Evolutionary conservation across 2,888 invertebrate genomes (phyloP).

Genomic region (Dolomedes plantarius): DNA sequence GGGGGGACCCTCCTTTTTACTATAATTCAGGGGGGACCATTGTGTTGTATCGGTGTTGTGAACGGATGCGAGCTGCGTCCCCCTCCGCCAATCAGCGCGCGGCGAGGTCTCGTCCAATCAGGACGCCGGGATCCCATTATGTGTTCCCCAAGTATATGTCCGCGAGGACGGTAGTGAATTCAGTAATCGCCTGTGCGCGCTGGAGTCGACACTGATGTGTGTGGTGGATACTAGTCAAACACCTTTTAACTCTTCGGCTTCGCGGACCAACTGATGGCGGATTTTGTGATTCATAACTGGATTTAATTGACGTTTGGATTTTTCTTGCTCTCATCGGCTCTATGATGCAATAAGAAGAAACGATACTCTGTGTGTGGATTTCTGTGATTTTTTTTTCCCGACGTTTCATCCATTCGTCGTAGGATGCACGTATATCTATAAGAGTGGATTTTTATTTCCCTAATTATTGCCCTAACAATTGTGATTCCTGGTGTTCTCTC

Average conservation of each 20-base stretch:
- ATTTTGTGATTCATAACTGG: conserved; percentile 28
- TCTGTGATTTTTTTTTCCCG: neutral
- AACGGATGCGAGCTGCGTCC: conserved; percentile 34
- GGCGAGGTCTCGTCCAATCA: conserved; percentile 1
- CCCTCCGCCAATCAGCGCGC: conserved; percentile 40
- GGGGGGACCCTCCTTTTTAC: neutral
- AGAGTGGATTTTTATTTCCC: conserved; percentile 44
- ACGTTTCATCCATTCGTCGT: neutral
- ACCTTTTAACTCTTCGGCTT: neutral
- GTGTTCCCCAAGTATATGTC: conserved; percentile 59
- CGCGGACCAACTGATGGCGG: neutral
- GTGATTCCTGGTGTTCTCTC: conserved; percentile 2
- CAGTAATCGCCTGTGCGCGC: conserved; percentile 48
- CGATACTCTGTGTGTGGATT: conserved; percentile 8
- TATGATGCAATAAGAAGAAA: conserved; percentile 9
- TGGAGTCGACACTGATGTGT: conserved; percentile 26
- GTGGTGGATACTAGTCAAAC: conserved; percentile 57
- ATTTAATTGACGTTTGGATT: conserved; percentile 33
- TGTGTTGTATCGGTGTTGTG: conserved; percentile 51
- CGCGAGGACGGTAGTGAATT: conserved; percentile 30
- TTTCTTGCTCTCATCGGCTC: neutral
- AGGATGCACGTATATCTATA: conserved; percentile 7
- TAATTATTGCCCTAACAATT: neutral
- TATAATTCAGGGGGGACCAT: conserved; percentile 34
- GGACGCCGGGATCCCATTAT: conserved; percentile 35